Percentiles rank a stretch among this genome's conserved stretches.
Conservation (phyloP, 2,888 invertebrate genomes). For the Fragum sueziense region DNA sequence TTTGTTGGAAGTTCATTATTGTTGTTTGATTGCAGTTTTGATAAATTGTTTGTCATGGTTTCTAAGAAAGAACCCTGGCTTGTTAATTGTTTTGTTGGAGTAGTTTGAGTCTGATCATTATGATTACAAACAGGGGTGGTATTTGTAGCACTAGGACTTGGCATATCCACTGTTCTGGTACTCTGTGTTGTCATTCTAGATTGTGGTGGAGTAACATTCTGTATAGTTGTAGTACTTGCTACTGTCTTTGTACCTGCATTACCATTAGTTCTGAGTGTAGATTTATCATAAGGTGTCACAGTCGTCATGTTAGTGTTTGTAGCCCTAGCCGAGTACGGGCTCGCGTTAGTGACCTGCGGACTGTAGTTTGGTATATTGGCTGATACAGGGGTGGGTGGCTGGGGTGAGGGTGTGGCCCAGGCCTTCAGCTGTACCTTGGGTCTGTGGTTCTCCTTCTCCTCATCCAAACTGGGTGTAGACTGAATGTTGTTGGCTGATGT, state of each 20-base stretch:
- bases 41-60: conserved; percentile 59
- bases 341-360: conserved; percentile 54
- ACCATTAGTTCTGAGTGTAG: background rate
- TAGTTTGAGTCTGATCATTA: background rate
- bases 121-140: background rate
- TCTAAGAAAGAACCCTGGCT: conserved; percentile 56
- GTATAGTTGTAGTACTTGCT: background rate
- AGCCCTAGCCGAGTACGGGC: conserved; percentile 57
- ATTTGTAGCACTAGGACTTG: background rate
- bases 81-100: background rate
- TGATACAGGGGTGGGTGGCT: conserved; percentile 59
- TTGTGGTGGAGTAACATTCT: background rate
- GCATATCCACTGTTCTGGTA: background rate
- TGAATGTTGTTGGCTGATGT: background rate
- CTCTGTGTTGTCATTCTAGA: background rate
- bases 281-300: conserved; percentile 50
- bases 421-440: conserved; percentile 69
- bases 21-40: conserved; percentile 5
- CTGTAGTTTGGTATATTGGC: conserved; percentile 37
- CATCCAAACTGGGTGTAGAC: conserved; percentile 14
- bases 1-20: background rate
- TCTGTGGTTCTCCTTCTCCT: conserved; percentile 50
- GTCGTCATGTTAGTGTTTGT: conserved; percentile 63
- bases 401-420: conserved; percentile 71
- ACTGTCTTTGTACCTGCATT: background rate